Percentiles rank a stretch among this genome's conserved stretches.
These are phyloP conservation scores for Stylophora pistillata DNA, from an alignment of 64 coral and sea anemone genomes.

Conservation along the genomic window DNA sequence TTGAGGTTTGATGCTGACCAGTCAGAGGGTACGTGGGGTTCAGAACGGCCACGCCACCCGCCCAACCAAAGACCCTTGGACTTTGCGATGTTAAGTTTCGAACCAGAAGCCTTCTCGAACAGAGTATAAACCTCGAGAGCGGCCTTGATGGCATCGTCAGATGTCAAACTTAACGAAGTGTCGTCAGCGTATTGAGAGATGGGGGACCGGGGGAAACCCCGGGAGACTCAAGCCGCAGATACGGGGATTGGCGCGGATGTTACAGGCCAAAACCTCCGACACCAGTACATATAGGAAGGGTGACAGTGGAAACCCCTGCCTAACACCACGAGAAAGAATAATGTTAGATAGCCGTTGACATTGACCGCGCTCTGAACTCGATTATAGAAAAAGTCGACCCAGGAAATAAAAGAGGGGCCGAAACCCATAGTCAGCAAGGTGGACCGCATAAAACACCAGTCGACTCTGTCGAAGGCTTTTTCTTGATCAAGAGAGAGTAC, in stretches of 20 bases:
- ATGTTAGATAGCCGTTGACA: constrained; percentile 28
- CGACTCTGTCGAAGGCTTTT: constrained; percentile 56
- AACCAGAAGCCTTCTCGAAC: background rate
- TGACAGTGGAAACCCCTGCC: constrained; percentile 3
- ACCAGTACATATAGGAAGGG: constrained; percentile 19
- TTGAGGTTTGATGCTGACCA: background rate
- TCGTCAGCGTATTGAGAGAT: constrained; percentile 34
- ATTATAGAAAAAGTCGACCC: constrained; percentile 1
- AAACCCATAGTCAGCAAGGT: background rate
- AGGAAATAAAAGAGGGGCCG: constrained; percentile 13
- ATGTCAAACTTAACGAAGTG: background rate
- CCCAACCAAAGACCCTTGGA: constrained; percentile 28
- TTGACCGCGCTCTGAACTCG: background rate
- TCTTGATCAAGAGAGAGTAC: constrained; percentile 39
- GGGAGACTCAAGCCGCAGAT: background rate
- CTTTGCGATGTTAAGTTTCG: constrained; percentile 1
- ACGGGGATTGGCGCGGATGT: too few species aligned
- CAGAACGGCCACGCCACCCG: background rate
- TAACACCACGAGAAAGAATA: background rate
- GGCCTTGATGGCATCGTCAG: background rate
- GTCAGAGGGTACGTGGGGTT: background rate
- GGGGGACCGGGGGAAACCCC: background rate
- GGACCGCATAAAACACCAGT: background rate
- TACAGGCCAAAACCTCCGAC: too few species aligned
- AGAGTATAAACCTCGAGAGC: background rate